Evolutionary conservation across 2,113 vertebrate species (phyloP).

Genomic region (Pachyramphus minor): DNA sequence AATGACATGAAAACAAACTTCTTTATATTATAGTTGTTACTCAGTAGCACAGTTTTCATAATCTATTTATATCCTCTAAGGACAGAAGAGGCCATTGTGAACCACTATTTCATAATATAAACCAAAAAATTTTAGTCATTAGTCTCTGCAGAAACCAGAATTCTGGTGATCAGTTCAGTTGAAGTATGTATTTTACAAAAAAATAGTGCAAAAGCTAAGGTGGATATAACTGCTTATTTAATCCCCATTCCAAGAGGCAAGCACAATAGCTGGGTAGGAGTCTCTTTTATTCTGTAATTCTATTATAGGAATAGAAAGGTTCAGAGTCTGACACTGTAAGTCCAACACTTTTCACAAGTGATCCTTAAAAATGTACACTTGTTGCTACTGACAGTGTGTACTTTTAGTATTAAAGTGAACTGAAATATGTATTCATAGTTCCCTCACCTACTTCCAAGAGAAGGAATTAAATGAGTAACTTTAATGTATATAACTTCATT

Average conservation of each 20-base stretch:
- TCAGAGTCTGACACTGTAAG: background rate
- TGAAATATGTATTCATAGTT: slow-evolving; percentile 21
- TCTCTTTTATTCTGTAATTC: background rate
- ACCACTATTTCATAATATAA: background rate
- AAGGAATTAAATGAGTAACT: slow-evolving; percentile 23
- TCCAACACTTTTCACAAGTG: background rate
- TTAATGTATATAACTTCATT: slow-evolving; percentile 10
- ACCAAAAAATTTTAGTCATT: background rate
- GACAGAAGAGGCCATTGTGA: background rate
- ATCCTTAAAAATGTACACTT: background rate
- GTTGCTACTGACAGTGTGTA: background rate
- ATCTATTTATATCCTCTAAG: background rate
- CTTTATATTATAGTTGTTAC: background rate
- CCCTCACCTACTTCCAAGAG: slow-evolving; percentile 11
- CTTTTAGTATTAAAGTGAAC: background rate
- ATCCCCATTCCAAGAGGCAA: background rate
- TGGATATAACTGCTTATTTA: background rate
- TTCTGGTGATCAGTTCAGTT: background rate
- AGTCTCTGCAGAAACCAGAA: background rate
- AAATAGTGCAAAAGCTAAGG: background rate
- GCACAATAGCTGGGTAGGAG: background rate
- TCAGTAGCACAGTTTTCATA: background rate
- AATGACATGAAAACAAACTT: background rate
- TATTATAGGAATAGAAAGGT: background rate
- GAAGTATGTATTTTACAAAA: background rate